phyloP scores from a whole-genome alignment of 2,113 vertebrate species.

The Euleptes europaea region DNA sequence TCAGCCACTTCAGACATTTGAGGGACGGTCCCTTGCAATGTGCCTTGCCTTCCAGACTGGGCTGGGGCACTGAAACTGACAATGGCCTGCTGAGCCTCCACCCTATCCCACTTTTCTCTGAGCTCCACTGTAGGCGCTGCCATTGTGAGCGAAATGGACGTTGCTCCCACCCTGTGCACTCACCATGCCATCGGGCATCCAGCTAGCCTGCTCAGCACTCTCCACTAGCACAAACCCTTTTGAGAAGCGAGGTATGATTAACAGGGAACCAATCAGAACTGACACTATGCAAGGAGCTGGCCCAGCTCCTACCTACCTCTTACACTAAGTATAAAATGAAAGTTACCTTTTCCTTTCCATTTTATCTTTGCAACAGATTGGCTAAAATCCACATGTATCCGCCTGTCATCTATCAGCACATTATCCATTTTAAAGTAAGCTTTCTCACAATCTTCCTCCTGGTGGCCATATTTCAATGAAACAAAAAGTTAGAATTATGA shows the following conservation, averaged over 20 bases:
- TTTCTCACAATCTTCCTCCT: conserved; percentile 97
- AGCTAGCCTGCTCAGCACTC: not conserved
- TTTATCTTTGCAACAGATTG: conserved; percentile 97
- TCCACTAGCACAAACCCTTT: not conserved
- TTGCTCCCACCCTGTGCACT: no score
- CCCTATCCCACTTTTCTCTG: not conserved
- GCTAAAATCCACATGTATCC: conserved; percentile 98
- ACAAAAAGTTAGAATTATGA: not conserved
- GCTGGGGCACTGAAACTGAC: not conserved
- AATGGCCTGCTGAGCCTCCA: not conserved
- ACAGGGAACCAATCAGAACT: not conserved
- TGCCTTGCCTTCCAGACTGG: not conserved
- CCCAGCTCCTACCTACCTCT: no score
- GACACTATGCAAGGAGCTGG: not conserved
- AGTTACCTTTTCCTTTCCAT: conserved; percentile 95
- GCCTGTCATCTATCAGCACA: conserved; percentile 93
- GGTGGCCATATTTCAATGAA: conserved; percentile 39
- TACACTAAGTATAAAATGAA: not conserved
- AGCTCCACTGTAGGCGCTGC: not conserved
- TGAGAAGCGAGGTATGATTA: not conserved
- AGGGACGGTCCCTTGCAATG: not conserved
- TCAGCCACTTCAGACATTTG: not conserved
- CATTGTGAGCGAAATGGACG: not conserved
- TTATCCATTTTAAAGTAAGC: conserved; percentile 99
- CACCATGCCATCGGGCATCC: not conserved